A percentile compares a stretch with the other conserved stretches of the same genome.
phyloP scores from a whole-genome alignment of 2,888 invertebrate species.

The Acrobasis suavella region DNA sequence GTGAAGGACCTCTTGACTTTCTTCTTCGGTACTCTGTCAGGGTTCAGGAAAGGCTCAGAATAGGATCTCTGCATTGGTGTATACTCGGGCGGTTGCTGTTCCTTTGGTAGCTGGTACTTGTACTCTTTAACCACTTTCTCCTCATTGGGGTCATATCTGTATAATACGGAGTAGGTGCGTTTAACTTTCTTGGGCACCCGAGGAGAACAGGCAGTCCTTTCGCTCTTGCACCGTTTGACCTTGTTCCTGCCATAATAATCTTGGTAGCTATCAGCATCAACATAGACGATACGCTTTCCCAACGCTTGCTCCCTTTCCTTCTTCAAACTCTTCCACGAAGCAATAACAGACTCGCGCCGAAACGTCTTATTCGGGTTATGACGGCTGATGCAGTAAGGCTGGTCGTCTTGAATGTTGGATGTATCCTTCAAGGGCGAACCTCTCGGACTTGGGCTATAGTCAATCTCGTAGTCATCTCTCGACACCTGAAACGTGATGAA shows the following conservation, averaged over 20 bases:
- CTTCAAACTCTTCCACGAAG: constrained; percentile 77
- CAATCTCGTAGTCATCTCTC: constrained; percentile 73
- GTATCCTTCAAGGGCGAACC: constrained; percentile 75
- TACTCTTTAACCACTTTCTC: constrained; percentile 77
- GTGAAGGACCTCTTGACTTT: constrained; percentile 76
- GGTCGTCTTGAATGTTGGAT: constrained; percentile 72
- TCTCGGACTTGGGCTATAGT: constrained; percentile 70
- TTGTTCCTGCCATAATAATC: constrained; percentile 74
- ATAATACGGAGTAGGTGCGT: constrained; percentile 73
- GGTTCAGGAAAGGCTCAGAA: constrained; percentile 70
- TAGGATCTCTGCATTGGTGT: constrained; percentile 59
- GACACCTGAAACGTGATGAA: constrained; percentile 70
- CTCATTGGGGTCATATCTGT: constrained; percentile 72
- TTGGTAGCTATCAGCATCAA: constrained; percentile 69
- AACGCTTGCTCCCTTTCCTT: constrained; percentile 75
- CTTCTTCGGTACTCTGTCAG: constrained; percentile 66
- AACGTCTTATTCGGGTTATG: constrained; percentile 78
- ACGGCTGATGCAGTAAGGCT: constrained; percentile 71
- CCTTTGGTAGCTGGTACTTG: constrained; percentile 68
- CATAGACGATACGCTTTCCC: constrained; percentile 70
- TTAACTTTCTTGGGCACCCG: constrained; percentile 70
- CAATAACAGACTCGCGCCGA: constrained; percentile 76
- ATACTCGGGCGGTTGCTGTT: constrained; percentile 40
- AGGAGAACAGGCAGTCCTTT: constrained; percentile 58
- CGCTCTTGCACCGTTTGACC: constrained; percentile 76